Conservation (phyloP, 2,113 vertebrate species). For the Oxygymnocypris stewartii region DNA sequence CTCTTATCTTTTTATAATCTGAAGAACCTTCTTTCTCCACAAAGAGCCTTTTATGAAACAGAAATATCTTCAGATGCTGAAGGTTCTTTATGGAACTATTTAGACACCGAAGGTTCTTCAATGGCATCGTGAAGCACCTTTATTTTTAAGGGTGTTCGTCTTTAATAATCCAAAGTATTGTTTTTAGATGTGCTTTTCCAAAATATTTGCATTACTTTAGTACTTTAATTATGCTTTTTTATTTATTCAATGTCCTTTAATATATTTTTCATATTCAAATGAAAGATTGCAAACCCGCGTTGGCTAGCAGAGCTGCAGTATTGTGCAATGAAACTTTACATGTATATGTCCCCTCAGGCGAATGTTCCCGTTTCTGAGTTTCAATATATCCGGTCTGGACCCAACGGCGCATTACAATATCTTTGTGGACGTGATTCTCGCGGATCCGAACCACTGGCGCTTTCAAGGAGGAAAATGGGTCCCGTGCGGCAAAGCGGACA, state of each 20-base stretch:
- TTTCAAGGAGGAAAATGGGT: conserved; percentile 99
- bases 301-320: not conserved
- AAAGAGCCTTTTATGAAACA: too few relatives aligned
- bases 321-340: conserved; percentile 2
- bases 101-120: too few relatives aligned
- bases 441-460: conserved; percentile 99
- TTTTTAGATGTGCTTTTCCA: not conserved
- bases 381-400: conserved; percentile 98
- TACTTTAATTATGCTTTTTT: not conserved
- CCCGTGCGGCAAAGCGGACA: conserved; percentile 99
- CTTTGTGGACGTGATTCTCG: conserved; percentile 99
- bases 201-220: not conserved
- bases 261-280: too few relatives aligned
- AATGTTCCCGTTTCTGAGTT: conserved; percentile 99
- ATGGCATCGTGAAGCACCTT: too few relatives aligned
- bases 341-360: conserved; percentile 75
- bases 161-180: not conserved
- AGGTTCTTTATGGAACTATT: too few relatives aligned
- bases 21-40: too few relatives aligned
- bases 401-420: conserved; percentile 99
- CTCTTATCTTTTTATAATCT: too few relatives aligned
- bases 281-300: not conserved
- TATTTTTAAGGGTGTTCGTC: not conserved
- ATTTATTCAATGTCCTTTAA: not conserved
- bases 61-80: too few relatives aligned